Percentiles rank a stretch among this genome's conserved stretches.
phyloP scores from a whole-genome alignment of 2,888 invertebrate species.

The Liodrosophila aerea region DNA sequence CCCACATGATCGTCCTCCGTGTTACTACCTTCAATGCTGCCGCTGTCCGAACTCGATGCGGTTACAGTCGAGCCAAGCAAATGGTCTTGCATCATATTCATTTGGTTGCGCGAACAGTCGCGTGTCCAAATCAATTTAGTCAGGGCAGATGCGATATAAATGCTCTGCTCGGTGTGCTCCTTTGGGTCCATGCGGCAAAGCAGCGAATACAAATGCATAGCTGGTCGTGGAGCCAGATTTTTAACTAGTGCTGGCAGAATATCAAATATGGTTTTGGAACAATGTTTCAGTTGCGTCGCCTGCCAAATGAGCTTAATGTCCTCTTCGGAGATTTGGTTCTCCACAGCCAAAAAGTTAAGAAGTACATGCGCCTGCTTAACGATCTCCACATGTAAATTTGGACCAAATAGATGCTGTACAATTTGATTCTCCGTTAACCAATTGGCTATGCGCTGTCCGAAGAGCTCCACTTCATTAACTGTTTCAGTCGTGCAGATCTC shows the following conservation, averaged over 20 bases:
- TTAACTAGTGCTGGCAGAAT: conserved; percentile 94
- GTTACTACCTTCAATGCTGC: conserved; percentile 91
- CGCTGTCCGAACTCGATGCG: conserved; percentile 88
- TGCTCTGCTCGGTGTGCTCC: conserved; percentile 96
- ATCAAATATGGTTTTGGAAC: conserved; percentile 96
- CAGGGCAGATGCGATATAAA: conserved; percentile 93
- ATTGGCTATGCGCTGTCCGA: conserved; percentile 91
- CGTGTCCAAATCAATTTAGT: conserved; percentile 96
- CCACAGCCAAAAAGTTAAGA: conserved; percentile 95
- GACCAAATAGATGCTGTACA: conserved; percentile 97
- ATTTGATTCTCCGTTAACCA: conserved; percentile 96
- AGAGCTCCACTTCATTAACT: conserved; percentile 91
- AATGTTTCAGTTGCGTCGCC: conserved; percentile 96
- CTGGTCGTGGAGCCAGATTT: conserved; percentile 93
- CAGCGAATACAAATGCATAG: conserved; percentile 92
- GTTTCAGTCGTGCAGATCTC: conserved; percentile 95
- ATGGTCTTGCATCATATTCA: conserved; percentile 80
- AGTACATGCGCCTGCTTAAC: conserved; percentile 97
- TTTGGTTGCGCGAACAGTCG: conserved; percentile 83
- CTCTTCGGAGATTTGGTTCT: conserved; percentile 93
- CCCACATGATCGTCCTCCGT: conserved; percentile 88
- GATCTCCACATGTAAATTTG: conserved; percentile 96
- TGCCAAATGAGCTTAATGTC: conserved; percentile 97
- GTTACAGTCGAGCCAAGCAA: conserved; percentile 83
- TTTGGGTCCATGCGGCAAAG: conserved; percentile 94